Conservation (phyloP, 2,113 vertebrate species). For the Mirza zaza region DNA sequence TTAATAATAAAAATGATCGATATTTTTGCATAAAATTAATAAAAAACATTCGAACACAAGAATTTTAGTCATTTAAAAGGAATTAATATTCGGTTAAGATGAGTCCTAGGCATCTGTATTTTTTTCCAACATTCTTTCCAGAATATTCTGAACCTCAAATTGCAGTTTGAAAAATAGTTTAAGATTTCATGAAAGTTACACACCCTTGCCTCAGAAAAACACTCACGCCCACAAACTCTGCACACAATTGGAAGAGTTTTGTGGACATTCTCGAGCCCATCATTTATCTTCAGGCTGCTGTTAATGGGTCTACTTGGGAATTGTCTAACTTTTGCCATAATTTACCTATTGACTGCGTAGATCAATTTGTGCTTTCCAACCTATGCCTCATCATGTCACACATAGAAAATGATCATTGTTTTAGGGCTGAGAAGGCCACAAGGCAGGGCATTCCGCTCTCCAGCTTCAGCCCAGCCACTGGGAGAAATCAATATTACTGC, state of each 20-base stretch:
- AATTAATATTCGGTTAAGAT: neutral
- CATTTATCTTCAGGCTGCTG: neutral
- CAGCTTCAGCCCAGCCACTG: fast-evolving
- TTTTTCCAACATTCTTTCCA: neutral
- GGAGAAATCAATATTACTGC: neutral
- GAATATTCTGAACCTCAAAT: neutral
- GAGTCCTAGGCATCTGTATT: neutral
- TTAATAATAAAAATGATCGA: neutral
- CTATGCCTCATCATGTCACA: neutral
- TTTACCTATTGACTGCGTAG: neutral
- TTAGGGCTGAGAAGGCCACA: neutral
- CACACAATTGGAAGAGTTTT: neutral
- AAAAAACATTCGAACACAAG: neutral
- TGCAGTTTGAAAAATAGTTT: neutral
- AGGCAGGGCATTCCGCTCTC: neutral
- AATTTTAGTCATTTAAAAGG: conserved; percentile 31
- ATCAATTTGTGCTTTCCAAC: neutral
- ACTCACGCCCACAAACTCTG: neutral
- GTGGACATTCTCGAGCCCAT: neutral
- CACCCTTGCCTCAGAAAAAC: neutral
- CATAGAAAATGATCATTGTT: neutral
- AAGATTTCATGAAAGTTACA: neutral
- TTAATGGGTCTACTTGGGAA: neutral
- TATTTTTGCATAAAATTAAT: neutral
- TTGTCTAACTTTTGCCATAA: neutral